Conservation (phyloP, 2,113 vertebrate species). For the Pelusios castaneus region DNA sequence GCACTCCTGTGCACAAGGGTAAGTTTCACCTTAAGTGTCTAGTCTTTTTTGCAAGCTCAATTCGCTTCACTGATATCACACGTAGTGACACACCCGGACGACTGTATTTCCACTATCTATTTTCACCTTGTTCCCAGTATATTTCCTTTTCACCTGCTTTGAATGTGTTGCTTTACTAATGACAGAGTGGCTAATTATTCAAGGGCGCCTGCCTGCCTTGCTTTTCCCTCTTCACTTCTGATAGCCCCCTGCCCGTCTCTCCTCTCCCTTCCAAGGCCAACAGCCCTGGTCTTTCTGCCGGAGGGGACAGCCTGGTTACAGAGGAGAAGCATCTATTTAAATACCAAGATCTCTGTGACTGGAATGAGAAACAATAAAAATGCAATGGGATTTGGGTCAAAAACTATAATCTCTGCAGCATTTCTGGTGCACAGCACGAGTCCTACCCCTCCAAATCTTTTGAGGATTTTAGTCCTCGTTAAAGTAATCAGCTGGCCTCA, state of each 20-base stretch:
- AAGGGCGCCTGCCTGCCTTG: not conserved
- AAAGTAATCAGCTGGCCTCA: not conserved
- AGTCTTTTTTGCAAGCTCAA: not conserved
- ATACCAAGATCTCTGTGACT: not conserved
- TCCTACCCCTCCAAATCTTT: not conserved
- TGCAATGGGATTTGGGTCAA: not conserved
- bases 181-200: not conserved
- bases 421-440: not conserved
- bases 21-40: not conserved
- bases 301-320: not conserved
- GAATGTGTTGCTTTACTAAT: not conserved
- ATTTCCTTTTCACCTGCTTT: not conserved
- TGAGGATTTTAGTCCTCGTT: not conserved
- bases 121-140: not conserved
- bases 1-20: not conserved
- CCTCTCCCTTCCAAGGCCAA: not conserved
- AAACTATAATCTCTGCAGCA: not conserved
- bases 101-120: not conserved
- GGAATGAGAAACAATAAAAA: not conserved
- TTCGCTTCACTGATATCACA: not conserved
- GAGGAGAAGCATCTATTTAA: not conserved
- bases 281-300: not conserved
- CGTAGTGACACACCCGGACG: not conserved
- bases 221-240: not conserved
- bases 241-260: not conserved